Conservation (phyloP, 2,888 invertebrate genomes). For the Alsophila aescularia region DNA sequence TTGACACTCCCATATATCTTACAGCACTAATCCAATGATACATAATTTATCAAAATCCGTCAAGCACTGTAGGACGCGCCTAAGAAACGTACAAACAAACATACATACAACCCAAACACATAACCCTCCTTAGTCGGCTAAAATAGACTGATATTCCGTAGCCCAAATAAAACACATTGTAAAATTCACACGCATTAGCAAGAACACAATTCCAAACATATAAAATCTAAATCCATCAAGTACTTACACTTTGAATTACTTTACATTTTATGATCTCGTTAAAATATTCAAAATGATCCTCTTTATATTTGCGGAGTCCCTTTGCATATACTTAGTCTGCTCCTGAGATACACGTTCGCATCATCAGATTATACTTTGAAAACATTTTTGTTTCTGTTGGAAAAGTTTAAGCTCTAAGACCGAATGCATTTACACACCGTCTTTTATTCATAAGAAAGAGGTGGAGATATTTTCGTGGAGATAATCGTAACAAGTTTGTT, state of each 20-base stretch:
- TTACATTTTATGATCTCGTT: slow-evolving; percentile 20
- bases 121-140: too few species aligned
- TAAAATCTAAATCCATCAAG: slow-evolving; percentile 8
- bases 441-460: slow-evolving; percentile 7
- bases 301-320: slow-evolving; percentile 24
- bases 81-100: too few species aligned
- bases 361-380: slow-evolving; percentile 32
- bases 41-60: too few species aligned
- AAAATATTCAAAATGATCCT: slow-evolving; percentile 28
- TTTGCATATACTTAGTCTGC: slow-evolving; percentile 29
- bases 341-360: slow-evolving; percentile 30
- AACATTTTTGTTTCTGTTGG: slow-evolving; percentile 29
- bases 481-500: background rate
- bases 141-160: too few species aligned
- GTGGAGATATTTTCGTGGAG: background rate
- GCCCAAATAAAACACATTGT: too few species aligned
- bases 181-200: background rate
- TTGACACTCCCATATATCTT: too few species aligned
- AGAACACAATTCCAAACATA: slow-evolving; percentile 1
- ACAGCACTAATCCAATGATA: too few species aligned
- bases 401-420: slow-evolving; percentile 28
- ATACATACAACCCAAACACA: too few species aligned
- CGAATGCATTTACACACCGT: slow-evolving; percentile 17
- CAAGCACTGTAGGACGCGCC: too few species aligned
- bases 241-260: slow-evolving; percentile 5